phyloP scores from a whole-genome alignment of 2,113 vertebrate genomes.

The Vidua chalybeata region DNA sequence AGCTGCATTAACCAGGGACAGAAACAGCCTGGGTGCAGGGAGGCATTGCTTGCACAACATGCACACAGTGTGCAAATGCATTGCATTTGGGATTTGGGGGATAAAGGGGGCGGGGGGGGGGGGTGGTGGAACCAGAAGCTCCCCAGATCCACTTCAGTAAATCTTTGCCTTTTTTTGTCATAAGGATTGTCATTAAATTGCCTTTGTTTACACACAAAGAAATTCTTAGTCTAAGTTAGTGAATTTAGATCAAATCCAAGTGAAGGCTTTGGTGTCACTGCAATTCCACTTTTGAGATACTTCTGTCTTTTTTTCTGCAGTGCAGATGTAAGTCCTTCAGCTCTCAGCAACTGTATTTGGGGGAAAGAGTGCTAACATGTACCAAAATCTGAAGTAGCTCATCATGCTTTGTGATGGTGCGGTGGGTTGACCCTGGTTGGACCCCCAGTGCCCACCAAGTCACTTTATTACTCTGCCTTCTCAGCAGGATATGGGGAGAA shows the following conservation, averaged over 20 bases:
- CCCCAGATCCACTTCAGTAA: neutral
- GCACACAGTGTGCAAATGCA: neutral
- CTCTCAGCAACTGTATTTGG: neutral
- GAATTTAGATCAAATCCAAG: neutral
- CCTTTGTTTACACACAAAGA: neutral
- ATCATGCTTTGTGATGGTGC: neutral
- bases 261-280: neutral
- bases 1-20: neutral
- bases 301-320: neutral
- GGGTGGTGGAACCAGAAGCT: neutral
- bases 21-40: neutral
- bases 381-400: neutral
- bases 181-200: neutral
- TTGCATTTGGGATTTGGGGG: too few relatives aligned
- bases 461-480: neutral
- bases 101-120: fast-evolving
- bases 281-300: neutral
- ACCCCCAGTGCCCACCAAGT: neutral
- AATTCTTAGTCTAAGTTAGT: neutral
- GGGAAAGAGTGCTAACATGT: neutral
- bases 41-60: neutral
- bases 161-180: neutral
- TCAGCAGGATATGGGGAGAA: neutral
- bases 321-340: neutral
- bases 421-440: neutral